Evolutionary conservation across 2,797 vertebrate genomes (phyloP).

Genomic region (Parauchenoglanis punctatus): DNA sequence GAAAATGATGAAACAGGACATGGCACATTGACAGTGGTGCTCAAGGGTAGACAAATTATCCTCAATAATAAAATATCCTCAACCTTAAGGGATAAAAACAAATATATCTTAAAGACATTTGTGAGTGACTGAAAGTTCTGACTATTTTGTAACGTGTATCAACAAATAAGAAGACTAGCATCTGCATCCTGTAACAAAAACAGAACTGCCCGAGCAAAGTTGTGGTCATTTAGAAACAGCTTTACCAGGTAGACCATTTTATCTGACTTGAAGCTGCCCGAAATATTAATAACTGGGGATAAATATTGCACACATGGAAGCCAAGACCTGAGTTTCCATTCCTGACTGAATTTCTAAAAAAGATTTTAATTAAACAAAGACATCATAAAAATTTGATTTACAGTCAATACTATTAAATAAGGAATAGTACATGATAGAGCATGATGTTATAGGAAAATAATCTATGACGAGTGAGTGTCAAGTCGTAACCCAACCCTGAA

Average conservation of each 20-base stretch:
- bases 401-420: not conserved
- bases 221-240: not conserved
- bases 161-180: not conserved
- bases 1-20: not conserved
- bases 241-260: not conserved
- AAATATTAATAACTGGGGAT: not conserved
- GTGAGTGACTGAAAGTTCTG: not conserved
- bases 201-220: not conserved
- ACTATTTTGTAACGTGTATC: not conserved
- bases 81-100: not conserved
- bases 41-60: not conserved
- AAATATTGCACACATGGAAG: not conserved
- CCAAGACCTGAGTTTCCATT: not conserved
- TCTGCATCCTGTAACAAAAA: not conserved
- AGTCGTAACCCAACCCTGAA: not conserved
- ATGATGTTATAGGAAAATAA: not conserved
- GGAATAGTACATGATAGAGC: not conserved
- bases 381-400: not conserved
- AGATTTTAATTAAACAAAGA: not conserved
- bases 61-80: not conserved
- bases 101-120: not conserved
- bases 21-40: not conserved
- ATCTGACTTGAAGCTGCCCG: not conserved
- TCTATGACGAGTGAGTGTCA: not conserved
- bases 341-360: not conserved